phyloP scores from a whole-genome alignment of 2,888 invertebrate species.

The Amphipyra berbera region DNA sequence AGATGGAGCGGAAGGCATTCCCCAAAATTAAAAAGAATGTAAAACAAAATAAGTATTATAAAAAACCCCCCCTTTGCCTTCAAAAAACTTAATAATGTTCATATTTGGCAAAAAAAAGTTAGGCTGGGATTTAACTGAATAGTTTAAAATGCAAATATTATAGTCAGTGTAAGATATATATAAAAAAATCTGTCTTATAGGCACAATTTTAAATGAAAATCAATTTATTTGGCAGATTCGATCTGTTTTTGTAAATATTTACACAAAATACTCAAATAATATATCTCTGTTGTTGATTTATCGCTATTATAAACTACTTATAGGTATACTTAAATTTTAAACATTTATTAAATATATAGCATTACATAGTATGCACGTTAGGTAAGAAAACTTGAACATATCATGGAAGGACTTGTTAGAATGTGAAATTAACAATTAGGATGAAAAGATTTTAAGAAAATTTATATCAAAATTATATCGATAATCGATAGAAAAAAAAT shows the following conservation, averaged over 20 bases:
- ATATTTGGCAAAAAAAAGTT: neutral
- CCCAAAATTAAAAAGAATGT: too few relatives aligned
- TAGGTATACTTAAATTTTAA: neutral
- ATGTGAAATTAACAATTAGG: constrained; percentile 9
- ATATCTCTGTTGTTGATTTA: constrained; percentile 13
- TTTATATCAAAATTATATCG: constrained; percentile 9
- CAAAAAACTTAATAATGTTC: neutral
- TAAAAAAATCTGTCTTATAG: neutral
- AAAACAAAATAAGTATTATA: constrained; percentile 32
- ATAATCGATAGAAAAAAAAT: constrained; percentile 13
- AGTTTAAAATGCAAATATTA: constrained; percentile 9
- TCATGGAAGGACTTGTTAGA: constrained; percentile 50
- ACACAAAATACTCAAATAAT: constrained; percentile 21
- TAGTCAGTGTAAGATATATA: constrained; percentile 3
- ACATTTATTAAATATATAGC: neutral
- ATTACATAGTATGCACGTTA: constrained; percentile 23
- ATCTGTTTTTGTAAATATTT: constrained; percentile 55
- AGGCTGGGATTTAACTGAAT: constrained; percentile 10
- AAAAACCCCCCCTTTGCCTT: constrained; percentile 34
- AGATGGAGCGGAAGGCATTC: too few relatives aligned
- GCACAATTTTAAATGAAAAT: constrained; percentile 11
- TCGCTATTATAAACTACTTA: constrained; percentile 1
- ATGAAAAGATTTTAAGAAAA: constrained; percentile 17
- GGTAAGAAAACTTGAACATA: constrained; percentile 60
- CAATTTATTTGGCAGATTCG: constrained; percentile 32